Conservation (phyloP, 1,140 invertebrate genomes). For the Drosophila pseudoobscura region DNA sequence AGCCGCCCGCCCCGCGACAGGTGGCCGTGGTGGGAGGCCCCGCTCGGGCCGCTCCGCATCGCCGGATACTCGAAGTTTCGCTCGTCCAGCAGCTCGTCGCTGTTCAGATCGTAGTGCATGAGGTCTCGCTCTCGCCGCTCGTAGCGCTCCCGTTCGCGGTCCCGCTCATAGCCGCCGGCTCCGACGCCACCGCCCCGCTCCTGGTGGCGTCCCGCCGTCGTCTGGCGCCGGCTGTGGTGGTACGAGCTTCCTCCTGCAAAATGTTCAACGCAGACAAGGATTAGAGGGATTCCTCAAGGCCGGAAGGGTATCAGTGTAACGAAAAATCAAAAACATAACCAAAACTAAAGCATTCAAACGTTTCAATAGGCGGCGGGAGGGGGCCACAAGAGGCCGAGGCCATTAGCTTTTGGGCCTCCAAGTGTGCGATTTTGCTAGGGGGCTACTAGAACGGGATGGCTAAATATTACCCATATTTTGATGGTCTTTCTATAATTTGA, state of each 20-base stretch:
- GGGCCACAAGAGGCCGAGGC: neutral
- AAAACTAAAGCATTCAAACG: slow-evolving; percentile 74
- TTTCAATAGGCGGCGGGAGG: slow-evolving; percentile 18
- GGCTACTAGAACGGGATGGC: neutral
- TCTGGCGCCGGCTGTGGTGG: slow-evolving; percentile 77
- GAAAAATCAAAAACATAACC: slow-evolving; percentile 58
- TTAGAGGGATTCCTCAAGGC: neutral
- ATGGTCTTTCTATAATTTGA: no score
- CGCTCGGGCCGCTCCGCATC: slow-evolving; percentile 71
- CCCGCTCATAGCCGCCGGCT: slow-evolving; percentile 51
- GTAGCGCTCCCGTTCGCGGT: slow-evolving; percentile 69
- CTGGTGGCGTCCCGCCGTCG: slow-evolving; percentile 62
- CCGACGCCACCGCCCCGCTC: slow-evolving; percentile 17
- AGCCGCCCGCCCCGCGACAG: slow-evolving; percentile 71
- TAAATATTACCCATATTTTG: no score
- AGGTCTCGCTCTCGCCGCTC: slow-evolving; percentile 80
- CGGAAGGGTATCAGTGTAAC: slow-evolving; percentile 26
- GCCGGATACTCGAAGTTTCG: slow-evolving; percentile 78
- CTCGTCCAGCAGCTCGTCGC: slow-evolving; percentile 80
- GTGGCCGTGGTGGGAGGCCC: slow-evolving; percentile 73
- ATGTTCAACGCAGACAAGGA: slow-evolving; percentile 38
- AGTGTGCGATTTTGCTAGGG: slow-evolving; percentile 3
- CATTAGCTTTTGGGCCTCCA: neutral
- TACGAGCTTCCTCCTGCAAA: slow-evolving; percentile 78
- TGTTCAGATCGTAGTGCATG: slow-evolving; percentile 82